Percentiles rank a stretch among this genome's conserved stretches.
Evolutionary conservation across 2,888 invertebrate genomes (phyloP).

Genomic region (Troides helena): DNA sequence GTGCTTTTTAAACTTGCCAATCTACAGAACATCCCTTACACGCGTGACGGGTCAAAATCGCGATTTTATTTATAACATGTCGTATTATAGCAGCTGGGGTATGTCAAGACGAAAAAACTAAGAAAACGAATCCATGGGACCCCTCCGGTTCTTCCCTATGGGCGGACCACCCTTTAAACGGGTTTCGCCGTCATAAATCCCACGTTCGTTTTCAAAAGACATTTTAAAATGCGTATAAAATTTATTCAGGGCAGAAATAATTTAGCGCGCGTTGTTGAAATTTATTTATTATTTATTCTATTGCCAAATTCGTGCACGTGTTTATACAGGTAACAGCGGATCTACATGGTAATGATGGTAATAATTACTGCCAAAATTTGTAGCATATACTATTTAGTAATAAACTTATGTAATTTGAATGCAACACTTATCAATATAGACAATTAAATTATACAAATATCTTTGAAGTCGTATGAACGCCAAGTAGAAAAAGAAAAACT

Average conservation of each 20-base stretch:
- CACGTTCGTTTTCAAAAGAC: conserved; percentile 76
- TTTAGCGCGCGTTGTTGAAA: conserved; percentile 56
- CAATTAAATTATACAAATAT: too few relatives aligned
- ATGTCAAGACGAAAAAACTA: conserved; percentile 74
- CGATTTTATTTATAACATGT: conserved; percentile 79
- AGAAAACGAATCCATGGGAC: conserved; percentile 66
- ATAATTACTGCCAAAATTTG: too few relatives aligned
- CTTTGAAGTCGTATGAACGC: too few relatives aligned
- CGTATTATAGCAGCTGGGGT: conserved; percentile 75
- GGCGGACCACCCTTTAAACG: conserved; percentile 74
- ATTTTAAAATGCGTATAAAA: conserved; percentile 80
- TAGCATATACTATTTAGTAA: too few relatives aligned
- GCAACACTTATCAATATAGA: too few relatives aligned
- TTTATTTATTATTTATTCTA: conserved; percentile 62
- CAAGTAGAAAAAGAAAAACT: too few relatives aligned
- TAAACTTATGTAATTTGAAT: too few relatives aligned
- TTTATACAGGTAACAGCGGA: conserved; percentile 35
- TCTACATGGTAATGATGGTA: background rate
- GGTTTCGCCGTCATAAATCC: conserved; percentile 75
- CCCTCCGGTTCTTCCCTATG: conserved; percentile 55
- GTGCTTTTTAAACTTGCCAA: conserved; percentile 42
- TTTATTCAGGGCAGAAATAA: conserved; percentile 77
- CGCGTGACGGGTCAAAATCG: conserved; percentile 78
- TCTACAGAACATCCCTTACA: conserved; percentile 66
- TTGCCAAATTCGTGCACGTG: conserved; percentile 64